Base-by-base conservation (phyloP, 2,888 invertebrate genomes). In the Apamea crenata region DNA sequence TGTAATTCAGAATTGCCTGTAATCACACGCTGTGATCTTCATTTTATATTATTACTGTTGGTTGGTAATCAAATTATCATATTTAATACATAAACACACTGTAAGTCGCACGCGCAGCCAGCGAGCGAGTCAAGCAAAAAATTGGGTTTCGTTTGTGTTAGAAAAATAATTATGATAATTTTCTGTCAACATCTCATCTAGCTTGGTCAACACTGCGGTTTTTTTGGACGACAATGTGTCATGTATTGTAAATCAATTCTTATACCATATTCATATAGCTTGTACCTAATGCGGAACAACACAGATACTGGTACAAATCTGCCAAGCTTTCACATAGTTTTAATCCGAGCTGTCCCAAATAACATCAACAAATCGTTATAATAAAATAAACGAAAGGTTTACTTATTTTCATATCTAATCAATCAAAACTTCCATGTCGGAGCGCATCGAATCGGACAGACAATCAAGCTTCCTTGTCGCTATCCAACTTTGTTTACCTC, bases 41-140 rank as follows among this genome's bases (percentile, higher is more conserved):
- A 90, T 90, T 91, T 91, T 89, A 90, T 92, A 88, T 92, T 89
- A 94, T 93, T 93, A 91, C 86, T 88, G 91, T 89, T 87, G 88
- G 92, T 90, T 87, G 85, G 91, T 93, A 94, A 94, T 93, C 88
- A 92, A 92, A 95, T 95, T 94, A 94, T 90, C 92, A 94, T 95
- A 94, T 93, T 92, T 90, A 88, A 78, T 87, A 87, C 89, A 93
- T 92, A 91, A 93, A 93, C 91, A 91, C 80, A 76, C 80, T 74
- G 82, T 87, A 88, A 87, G 89, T 90, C 77, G 82, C 85, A 87
- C 88, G 87, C 87, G 89, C 86, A 87, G 68, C n/a, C 32, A 44
- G 69, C 61, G 74, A 71, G 66, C 65, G 77, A 69, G 66, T 88
- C 78, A 81, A 84, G 70, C 78, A 88, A 91, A 92, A 91, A 88